Conservation (phyloP, 2,888 invertebrate species). For the Cheilosia variabilis region DNA sequence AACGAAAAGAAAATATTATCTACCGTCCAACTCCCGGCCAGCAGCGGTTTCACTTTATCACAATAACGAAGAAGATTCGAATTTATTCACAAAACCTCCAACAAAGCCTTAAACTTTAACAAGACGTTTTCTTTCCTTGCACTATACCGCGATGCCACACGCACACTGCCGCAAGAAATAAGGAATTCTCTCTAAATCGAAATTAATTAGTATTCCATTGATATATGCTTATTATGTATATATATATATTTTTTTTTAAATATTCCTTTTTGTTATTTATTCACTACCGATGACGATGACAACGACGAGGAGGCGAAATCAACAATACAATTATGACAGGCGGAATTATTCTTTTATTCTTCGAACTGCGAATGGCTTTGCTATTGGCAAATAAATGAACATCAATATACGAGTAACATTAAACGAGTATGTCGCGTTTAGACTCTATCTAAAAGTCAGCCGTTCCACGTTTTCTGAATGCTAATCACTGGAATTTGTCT, state of each 20-base stretch:
- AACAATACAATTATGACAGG: conserved; percentile 65
- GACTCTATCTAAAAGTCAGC: conserved; percentile 37
- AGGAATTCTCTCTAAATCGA: conserved; percentile 69
- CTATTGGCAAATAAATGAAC: conserved; percentile 53
- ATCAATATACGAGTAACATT: conserved; percentile 33
- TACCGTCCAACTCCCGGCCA: conserved; percentile 25
- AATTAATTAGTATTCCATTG: conserved; percentile 71
- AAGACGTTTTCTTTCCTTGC: conserved; percentile 57
- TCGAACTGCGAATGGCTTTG: conserved; percentile 52
- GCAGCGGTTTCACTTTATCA: conserved; percentile 43
- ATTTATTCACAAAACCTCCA: conserved; percentile 47
- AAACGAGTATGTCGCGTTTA: conserved; percentile 39
- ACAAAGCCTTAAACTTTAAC: conserved; percentile 47
- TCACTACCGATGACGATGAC: conserved; percentile 22
- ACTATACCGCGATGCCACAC: conserved; percentile 54
- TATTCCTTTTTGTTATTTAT: conserved; percentile 39
- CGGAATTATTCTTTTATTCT: conserved; percentile 51
- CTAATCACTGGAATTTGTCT: conserved; percentile 54
- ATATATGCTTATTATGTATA: conserved; percentile 50
- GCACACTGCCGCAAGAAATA: conserved; percentile 20
- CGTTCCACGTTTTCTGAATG: conserved; percentile 52
- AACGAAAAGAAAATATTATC: conserved; percentile 11
- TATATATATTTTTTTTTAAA: conserved; percentile 43
- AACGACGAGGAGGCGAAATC: conserved; percentile 2
- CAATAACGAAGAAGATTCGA: conserved; percentile 37